Evolutionary conservation across 2,113 vertebrate genomes (phyloP), one percentile per base, ranked within the genome.

Genomic region (Crotophaga sulcirostris): DNA sequence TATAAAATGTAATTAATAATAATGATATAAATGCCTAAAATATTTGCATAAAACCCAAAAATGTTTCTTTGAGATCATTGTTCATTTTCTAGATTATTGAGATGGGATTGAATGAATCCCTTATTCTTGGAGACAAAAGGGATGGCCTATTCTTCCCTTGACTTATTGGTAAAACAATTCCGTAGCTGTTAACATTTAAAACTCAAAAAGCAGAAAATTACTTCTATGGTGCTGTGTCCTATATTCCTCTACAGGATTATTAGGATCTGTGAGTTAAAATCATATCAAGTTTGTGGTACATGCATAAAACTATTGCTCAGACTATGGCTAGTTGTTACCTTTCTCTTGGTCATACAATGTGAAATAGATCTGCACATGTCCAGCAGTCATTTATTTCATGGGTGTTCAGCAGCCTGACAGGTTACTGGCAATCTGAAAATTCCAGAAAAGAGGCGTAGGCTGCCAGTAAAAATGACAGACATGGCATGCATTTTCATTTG

Each of bases 271-370:
- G 44, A 68, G 42, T 34, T n/a, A 54, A 80, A 88, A 72, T 54
- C 21, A 51, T 4, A 5, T 49, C 24, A 66, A 8, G 6, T 4
- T 74, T 54, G 14, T 63, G 13, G 33, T 59, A 51, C 5, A 10
- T 29, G 11, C 29, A 42, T 55, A 59, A 93, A 85, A 82, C 42
- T 26, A 16, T 16, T n/a, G 18, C 54, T 66, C 24, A 44, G 11
- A 11, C 24, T 60, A 11, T 28, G 33, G 1, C 21, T 40, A 36
- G 21, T 11, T 75, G 31, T 67, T 14, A n/a, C 2, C 0, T 0
- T 2, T 78, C 13, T 75, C 34, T 78, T 38, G 19, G 5, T 59
- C 13, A 40, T 42, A 13, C 20, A 51, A 5, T 10, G 6, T 47
- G 49, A 84, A 84, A 59, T 33, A 26, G n/a, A 29, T 47, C 45